Evolutionary conservation across 1,140 invertebrate species (phyloP).

Genomic region (Lasaia peninsularis): DNA sequence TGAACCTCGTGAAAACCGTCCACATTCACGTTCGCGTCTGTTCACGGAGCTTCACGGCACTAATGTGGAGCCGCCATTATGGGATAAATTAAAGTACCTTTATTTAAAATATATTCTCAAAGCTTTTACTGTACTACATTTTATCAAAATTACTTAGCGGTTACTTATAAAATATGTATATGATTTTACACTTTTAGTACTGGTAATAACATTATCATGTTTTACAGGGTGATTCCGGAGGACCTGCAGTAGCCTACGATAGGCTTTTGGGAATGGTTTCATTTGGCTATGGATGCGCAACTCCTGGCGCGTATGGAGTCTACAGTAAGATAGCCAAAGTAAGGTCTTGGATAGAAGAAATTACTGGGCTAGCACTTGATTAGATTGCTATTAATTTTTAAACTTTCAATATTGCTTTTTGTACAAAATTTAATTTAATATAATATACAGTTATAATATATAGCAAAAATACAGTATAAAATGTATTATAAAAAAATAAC

Average conservation of each 20-base stretch:
- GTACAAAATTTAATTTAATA: not conserved
- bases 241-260: constrained; percentile 65
- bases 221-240: constrained; percentile 72
- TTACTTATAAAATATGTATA: too few relatives aligned
- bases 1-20: too few relatives aligned
- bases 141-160: not conserved
- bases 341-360: constrained; percentile 67
- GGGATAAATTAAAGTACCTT: too few relatives aligned
- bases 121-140: too few relatives aligned
- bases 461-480: too few relatives aligned
- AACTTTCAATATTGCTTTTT: not conserved
- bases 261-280: constrained; percentile 79
- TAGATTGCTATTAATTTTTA: constrained; percentile 25
- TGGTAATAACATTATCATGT: not conserved
- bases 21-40: too few relatives aligned
- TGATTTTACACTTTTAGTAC: too few relatives aligned
- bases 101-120: too few relatives aligned
- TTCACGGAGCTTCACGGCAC: too few relatives aligned
- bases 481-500: too few relatives aligned
- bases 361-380: constrained; percentile 45
- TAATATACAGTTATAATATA: not conserved
- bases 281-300: constrained; percentile 79
- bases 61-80: too few relatives aligned
- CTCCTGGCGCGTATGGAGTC: constrained; percentile 79
- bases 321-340: constrained; percentile 79